Base-by-base conservation (phyloP, 1,140 invertebrate genomes). In the Limonius californicus region DNA sequence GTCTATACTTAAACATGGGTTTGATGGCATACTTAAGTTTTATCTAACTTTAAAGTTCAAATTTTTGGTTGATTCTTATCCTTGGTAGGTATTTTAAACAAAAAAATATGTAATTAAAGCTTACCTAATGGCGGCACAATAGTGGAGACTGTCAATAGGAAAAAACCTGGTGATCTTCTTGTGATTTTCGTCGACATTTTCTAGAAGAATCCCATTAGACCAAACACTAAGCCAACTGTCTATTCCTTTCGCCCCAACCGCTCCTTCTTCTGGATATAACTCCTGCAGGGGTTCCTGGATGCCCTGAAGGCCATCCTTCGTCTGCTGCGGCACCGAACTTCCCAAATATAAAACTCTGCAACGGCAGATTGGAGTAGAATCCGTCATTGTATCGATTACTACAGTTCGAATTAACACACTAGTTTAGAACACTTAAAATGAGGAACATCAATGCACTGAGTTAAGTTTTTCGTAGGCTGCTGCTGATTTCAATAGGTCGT, bases 331-430 rank as follows among this genome's bases (percentile, higher is more conserved):
- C 62, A 99, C 96, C 0, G 96, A 91, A 65, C 93, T 97, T 35
- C 97, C 97, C 67, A 99, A 84, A 77, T 99, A 99, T 45, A 99
- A 83, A n/a, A 99, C 97, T 56, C 97, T 86, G 78, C 95, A 98
- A 67, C 94, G 85, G 78, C 94, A 97, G 69, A 96, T 96, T 67
- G 94, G 94, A 63, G 94, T 96, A 59, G 92, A 88, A 74, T 88
- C 87, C 73, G 69, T 65, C 74, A 76, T 76, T 61, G 54, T 63
- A 15, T 11, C 1, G 35, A 39, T 39, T 6, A 14, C n/a, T 39
- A 12, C 9, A 14, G 6, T 30, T 9, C 2, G n/a, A n/a, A n/a
- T n/a, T n/a, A n/a, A n/a, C n/a, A n/a, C 11, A 1, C 1, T 8
- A n/a, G 30, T 35, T 56, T 56, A 35, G 15, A 12, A 16, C 20